phyloP scores from a whole-genome alignment of 2,113 vertebrate species.

The Pipra filicauda region DNA sequence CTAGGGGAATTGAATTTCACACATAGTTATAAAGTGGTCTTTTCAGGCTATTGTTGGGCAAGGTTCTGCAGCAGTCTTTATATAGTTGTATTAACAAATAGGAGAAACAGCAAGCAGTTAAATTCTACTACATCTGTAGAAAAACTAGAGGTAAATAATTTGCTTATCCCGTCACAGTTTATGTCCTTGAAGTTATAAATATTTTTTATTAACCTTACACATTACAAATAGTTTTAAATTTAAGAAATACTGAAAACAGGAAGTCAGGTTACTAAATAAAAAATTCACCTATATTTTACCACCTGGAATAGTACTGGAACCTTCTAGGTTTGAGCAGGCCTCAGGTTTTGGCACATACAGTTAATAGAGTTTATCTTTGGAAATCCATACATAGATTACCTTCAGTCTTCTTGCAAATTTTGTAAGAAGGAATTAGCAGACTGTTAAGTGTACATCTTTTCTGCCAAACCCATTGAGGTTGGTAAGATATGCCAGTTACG shows the following conservation, averaged over 20 bases:
- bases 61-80: not conserved
- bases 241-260: not conserved
- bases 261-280: not conserved
- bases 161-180: not conserved
- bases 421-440: not conserved
- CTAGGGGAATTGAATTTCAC: not conserved
- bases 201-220: not conserved
- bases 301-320: not conserved
- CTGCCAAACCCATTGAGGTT: not conserved
- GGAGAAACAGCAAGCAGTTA: not conserved
- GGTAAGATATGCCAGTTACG: not conserved
- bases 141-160: not conserved
- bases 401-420: not conserved
- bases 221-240: not conserved
- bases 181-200: not conserved
- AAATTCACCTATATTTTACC: not conserved
- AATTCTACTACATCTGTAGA: not conserved
- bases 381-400: not conserved
- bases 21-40: not conserved
- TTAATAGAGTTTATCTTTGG: not conserved
- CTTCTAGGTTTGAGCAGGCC: not conserved
- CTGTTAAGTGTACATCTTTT: not conserved
- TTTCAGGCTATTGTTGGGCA: not conserved
- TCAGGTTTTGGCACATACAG: not conserved
- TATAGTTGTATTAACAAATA: not conserved